Conservation (phyloP, 1,140 invertebrate species). For the Brachionus rotundiformis region DNA sequence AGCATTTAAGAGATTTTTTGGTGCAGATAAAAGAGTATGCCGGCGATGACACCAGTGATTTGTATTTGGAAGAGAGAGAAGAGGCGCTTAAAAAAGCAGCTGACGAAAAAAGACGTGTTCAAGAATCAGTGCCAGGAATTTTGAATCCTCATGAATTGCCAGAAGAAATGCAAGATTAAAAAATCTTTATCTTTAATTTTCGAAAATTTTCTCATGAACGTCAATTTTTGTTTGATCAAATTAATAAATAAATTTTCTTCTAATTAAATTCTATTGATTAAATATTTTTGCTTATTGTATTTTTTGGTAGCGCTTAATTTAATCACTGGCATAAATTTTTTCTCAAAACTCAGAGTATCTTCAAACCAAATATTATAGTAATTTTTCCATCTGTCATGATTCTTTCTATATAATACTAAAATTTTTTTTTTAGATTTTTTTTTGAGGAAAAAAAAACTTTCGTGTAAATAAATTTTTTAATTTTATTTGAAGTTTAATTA, state of each 20-base stretch:
- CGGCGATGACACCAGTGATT: slow-evolving; percentile 92
- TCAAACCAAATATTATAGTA: not conserved
- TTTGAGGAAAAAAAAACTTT: not conserved
- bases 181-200: not conserved
- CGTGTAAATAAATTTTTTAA: not conserved
- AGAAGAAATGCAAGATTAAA: slow-evolving; percentile 91
- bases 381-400: not conserved
- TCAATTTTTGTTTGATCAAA: slow-evolving; percentile 35
- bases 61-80: slow-evolving; percentile 94
- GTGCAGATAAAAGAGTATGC: slow-evolving; percentile 98
- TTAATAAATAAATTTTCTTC: slow-evolving; percentile 21
- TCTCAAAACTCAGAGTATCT: too few relatives aligned
- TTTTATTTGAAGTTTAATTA: not conserved
- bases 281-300: not conserved
- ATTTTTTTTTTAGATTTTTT: not conserved
- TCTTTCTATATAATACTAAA: not conserved
- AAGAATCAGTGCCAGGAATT: slow-evolving; percentile 84
- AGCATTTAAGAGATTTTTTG: slow-evolving; percentile 97
- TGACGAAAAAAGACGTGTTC: slow-evolving; percentile 85
- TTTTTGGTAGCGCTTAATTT: not conserved
- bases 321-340: not conserved
- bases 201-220: not conserved
- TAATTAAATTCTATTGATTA: not conserved
- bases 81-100: slow-evolving; percentile 81
- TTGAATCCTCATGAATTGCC: slow-evolving; percentile 70